Base-by-base conservation (phyloP, 2,113 vertebrate species). In the Rynchops niger region DNA sequence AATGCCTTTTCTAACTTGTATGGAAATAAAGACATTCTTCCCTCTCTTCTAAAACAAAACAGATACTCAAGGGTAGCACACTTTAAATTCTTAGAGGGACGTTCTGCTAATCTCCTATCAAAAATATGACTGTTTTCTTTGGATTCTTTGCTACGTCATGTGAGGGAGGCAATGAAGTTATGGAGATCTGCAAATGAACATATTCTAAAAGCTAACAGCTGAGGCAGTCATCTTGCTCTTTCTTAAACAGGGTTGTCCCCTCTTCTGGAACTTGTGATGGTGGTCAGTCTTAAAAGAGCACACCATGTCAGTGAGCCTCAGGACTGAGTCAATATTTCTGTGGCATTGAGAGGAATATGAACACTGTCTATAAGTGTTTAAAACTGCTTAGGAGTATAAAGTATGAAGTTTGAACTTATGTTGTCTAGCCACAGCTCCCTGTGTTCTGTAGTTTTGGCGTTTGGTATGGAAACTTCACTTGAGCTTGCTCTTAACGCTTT, bases 341-440 rank as follows among this genome's bases (percentile, higher is more conserved):
- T 92, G 52, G 25, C 52, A 79, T 63, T 1, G 5, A 72, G 82
- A 77, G 58, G 58, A 65, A 47, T 61, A 56, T 18, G 18, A 77
- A 74, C 10, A 1, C 14, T 36, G 17, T 85, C 88, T 84, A 6
- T 79, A 85, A 87, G 66, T 32, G 3, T 82, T 94, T 82, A 82
- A 95, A 95, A 72, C 66, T 63, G 22, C 77, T 66, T 61, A 45
- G 52, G 84, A 91, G 49, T 77, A 65, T 66, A 61, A 88, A 81
- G 90, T 73, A 72, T 77, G 59, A 72, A 81, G 91, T 61, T 82
- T 97, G 86, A 95, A 82, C 90, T 96, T 90, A 22, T 1, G 36
- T 82, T 94, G 96, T 96, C 94, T 97, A 91, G 95, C 92, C 90
- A 91, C 80, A 61, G 52, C 70, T 97, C 93, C 80, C 80, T 79